Evolutionary conservation across 2,888 invertebrate species (phyloP).

Genomic region (Lochmaea crataegi): DNA sequence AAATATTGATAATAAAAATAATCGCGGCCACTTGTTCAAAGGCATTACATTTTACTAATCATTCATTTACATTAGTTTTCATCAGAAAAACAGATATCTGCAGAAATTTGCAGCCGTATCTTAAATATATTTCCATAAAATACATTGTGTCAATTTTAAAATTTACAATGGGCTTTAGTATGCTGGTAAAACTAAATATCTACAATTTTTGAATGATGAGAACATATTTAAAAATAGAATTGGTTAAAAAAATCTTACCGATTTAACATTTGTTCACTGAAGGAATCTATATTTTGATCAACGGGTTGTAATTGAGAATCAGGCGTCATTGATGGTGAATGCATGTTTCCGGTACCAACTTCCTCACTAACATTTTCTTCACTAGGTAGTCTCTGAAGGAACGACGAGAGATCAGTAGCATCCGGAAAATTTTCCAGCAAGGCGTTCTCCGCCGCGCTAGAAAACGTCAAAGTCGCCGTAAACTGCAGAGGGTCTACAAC

Average conservation of each 20-base stretch:
- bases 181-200: too few species aligned
- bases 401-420: slow-evolving; percentile 80
- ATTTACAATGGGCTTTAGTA: too few species aligned
- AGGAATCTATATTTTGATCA: slow-evolving; percentile 75
- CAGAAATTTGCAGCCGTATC: too few species aligned
- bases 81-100: too few species aligned
- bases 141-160: too few species aligned
- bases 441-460: slow-evolving; percentile 80
- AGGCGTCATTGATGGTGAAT: slow-evolving; percentile 79
- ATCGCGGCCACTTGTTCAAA: too few species aligned
- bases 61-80: too few species aligned
- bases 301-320: slow-evolving; percentile 69
- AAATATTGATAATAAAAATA: too few species aligned
- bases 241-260: slow-evolving; percentile 33
- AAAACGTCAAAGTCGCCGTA: slow-evolving; percentile 83
- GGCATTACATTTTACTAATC: too few species aligned
- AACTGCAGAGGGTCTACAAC: slow-evolving; percentile 86
- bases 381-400: slow-evolving; percentile 77
- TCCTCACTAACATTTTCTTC: slow-evolving; percentile 72
- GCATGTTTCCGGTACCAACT: slow-evolving; percentile 73
- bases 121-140: too few species aligned
- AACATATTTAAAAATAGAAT: too few species aligned
- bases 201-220: too few species aligned
- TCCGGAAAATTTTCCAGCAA: slow-evolving; percentile 83
- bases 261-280: slow-evolving; percentile 79